These are phyloP conservation scores for Rhamnusium bicolor DNA, from an alignment of 2,888 invertebrate species.

Conservation along the genomic window DNA sequence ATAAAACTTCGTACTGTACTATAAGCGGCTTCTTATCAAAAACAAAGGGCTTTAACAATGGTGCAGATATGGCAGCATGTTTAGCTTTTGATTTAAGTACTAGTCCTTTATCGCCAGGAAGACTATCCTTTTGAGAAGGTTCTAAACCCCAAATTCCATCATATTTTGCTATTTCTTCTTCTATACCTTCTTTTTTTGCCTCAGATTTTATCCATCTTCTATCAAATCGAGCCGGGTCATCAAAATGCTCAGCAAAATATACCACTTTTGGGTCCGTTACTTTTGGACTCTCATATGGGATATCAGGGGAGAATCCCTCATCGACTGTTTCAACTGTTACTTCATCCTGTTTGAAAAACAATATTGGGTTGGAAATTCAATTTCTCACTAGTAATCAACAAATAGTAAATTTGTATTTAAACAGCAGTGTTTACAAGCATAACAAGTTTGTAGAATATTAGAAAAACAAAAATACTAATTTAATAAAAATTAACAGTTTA, in stretches of 20 bases:
- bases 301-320: constrained; percentile 65
- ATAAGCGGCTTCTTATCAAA: constrained; percentile 89
- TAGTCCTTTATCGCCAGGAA: constrained; percentile 87
- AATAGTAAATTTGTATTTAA: no score
- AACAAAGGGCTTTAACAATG: constrained; percentile 84
- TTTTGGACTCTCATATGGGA: constrained; percentile 82
- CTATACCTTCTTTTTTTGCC: constrained; percentile 81
- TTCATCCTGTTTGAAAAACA: constrained; percentile 56
- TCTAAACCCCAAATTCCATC: constrained; percentile 90
- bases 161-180: constrained; percentile 94
- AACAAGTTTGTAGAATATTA: no score
- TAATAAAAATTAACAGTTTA: no score
- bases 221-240: constrained; percentile 81
- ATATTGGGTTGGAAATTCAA: no score
- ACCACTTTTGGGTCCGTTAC: constrained; percentile 76
- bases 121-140: constrained; percentile 82
- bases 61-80: constrained; percentile 93
- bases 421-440: no score
- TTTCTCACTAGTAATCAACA: no score
- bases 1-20: constrained; percentile 91
- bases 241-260: constrained; percentile 91
- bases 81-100: constrained; percentile 95
- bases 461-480: no score
- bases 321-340: constrained; percentile 63
- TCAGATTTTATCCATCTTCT: constrained; percentile 90